Evolutionary conservation across 1,140 invertebrate species (phyloP), one percentile per base, ranked within the genome.

Genomic region (Stegodyphus mimosarum): DNA sequence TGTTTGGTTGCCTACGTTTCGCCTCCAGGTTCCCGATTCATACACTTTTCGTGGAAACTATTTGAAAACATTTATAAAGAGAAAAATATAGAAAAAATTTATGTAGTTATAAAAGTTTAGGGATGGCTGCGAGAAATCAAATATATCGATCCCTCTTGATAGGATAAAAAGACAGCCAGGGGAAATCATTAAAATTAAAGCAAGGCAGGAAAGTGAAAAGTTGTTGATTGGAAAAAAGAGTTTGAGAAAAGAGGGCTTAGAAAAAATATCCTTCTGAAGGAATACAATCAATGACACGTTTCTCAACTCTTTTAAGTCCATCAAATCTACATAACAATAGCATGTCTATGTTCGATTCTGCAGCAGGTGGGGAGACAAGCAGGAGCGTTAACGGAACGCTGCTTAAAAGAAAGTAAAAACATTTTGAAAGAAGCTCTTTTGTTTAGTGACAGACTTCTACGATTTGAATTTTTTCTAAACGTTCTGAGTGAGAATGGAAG

Each of bases 321-420:
- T 81, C 78, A 81, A 81, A 81, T 81, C 78, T 81, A 51, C 78
- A 81, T 81, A 81, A 81, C 78, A 81, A 81, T 63, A 53, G 70
- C 55, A 51, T 63, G 69, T 81, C 72, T 77, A 77, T 64, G 74
- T 77, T 77, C 74, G 63, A 77, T 77, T 50, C 55, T 66, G 55
- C 49, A 49, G 74, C 55, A 77, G 18, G 74, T 55, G 18, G 53
- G 74, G 49, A 55, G 55, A 77, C 55, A 77, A 18, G 55, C 5
- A 33, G 74, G 50, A 51, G 63, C 74, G 64, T 77, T 77, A 77
- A 77, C 63, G 63, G 13, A 77, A 77, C 50, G 33, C 63, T 48
- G 55, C 63, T 77, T 77, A 77, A 77, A 77, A 49, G 74, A 66
- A 77, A 64, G 74, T 15, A 77, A 77, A 77, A 77, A 33, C 48